Conservation (phyloP, 2,797 vertebrate genomes). For the Pristis pectinata region DNA sequence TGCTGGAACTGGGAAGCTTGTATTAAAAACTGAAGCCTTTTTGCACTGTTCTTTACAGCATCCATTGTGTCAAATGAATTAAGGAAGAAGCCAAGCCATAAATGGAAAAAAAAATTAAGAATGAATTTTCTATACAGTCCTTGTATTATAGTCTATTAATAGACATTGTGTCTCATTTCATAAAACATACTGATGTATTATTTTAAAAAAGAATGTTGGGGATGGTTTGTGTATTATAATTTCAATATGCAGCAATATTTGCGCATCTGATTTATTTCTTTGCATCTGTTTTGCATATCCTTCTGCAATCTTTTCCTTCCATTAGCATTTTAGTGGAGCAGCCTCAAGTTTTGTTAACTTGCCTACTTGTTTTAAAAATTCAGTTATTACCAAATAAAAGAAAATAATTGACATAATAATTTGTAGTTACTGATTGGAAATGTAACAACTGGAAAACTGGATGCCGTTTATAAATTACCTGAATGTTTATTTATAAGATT, state of each 20-base stretch:
- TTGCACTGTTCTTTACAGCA: not conserved
- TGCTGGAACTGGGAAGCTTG: not conserved
- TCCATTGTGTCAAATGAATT: not conserved
- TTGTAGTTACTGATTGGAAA: not conserved
- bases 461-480: not conserved
- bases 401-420: not conserved
- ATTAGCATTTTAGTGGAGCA: not conserved
- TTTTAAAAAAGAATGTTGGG: not conserved
- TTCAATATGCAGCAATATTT: not conserved
- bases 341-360: not conserved
- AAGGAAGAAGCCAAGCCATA: not conserved
- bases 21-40: conserved; percentile 10
- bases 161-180: not conserved
- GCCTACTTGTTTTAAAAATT: not conserved
- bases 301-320: not conserved
- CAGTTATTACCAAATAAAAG: not conserved
- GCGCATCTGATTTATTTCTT: not conserved
- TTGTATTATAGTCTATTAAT: not conserved
- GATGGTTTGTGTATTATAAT: not conserved
- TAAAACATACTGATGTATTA: not conserved
- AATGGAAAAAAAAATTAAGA: not conserved
- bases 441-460: not conserved
- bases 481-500: not conserved
- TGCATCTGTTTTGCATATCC: too few species aligned
- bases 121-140: not conserved